These are phyloP conservation scores for Lampris incognitus DNA, from an alignment of 2,113 vertebrate species.

Conservation along the genomic window DNA sequence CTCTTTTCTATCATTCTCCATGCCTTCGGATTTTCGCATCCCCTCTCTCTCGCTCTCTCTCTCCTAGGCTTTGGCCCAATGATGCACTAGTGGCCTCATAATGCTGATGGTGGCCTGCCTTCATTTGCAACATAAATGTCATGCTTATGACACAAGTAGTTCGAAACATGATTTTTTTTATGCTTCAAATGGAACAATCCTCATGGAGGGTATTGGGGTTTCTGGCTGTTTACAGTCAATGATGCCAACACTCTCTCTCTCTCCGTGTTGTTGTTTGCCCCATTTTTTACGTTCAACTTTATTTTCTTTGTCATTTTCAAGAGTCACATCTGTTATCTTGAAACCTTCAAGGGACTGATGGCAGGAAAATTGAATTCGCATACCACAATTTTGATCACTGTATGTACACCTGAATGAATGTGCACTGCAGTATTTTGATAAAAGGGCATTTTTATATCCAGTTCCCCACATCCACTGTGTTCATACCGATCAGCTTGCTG, in stretches of 20 bases:
- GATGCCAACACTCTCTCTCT: background rate
- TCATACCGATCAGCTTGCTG: conserved; percentile 47
- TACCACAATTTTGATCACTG: conserved; percentile 31
- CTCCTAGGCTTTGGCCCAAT: background rate
- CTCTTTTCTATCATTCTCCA: background rate
- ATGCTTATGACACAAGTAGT: background rate
- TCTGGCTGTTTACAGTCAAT: background rate
- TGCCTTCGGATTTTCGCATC: background rate
- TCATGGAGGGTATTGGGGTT: background rate
- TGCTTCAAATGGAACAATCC: background rate
- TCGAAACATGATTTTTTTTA: background rate
- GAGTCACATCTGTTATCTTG: conserved; percentile 4
- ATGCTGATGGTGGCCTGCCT: too few relatives aligned
- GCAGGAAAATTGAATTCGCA: conserved; percentile 27
- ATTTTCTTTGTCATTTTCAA: background rate
- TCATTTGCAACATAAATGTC: background rate
- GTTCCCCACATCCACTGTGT: conserved; percentile 27
- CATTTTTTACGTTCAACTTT: conserved; percentile 3
- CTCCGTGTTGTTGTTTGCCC: background rate
- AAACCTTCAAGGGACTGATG: conserved; percentile 15
- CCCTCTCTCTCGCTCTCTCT: background rate
- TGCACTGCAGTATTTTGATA: conserved; percentile 53
- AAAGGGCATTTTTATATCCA: conserved; percentile 46
- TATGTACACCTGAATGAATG: conserved; percentile 42
- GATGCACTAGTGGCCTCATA: background rate